These are phyloP conservation scores for Mellilla xanthometata DNA, from an alignment of 2,888 invertebrate genomes.

Conservation along the genomic window DNA sequence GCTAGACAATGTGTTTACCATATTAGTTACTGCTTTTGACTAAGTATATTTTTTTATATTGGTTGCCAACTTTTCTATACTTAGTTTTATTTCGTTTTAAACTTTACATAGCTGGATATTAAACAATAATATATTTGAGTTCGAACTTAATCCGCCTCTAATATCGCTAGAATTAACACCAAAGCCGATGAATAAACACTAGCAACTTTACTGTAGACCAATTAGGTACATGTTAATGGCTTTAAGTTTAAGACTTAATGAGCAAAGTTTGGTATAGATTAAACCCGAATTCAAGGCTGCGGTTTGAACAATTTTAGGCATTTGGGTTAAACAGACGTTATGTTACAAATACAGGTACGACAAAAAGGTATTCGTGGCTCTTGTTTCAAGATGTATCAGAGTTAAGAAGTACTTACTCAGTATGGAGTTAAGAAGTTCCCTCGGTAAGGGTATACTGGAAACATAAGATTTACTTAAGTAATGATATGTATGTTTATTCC, in stretches of 20 bases:
- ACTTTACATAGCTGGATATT: background rate
- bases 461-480: no score
- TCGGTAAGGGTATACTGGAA: no score
- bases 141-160: background rate
- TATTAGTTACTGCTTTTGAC: no score
- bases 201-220: slow-evolving; percentile 30
- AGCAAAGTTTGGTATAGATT: slow-evolving; percentile 32
- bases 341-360: background rate
- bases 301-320: slow-evolving; percentile 11
- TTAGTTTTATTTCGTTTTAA: no score
- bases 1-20: no score
- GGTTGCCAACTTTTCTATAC: no score
- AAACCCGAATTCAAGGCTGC: slow-evolving; percentile 25
- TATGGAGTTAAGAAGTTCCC: no score
- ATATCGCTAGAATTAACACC: slow-evolving; percentile 12
- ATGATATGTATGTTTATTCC: no score
- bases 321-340: slow-evolving; percentile 1
- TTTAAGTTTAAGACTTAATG: slow-evolving; percentile 32
- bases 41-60: no score
- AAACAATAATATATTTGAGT: slow-evolving; percentile 1
- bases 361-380: background rate
- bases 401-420: no score
- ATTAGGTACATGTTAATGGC: slow-evolving; percentile 35
- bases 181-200: slow-evolving; percentile 25
- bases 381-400: background rate